phyloP scores from a whole-genome alignment of 2,888 invertebrate species.

The Phortica magna region DNA sequence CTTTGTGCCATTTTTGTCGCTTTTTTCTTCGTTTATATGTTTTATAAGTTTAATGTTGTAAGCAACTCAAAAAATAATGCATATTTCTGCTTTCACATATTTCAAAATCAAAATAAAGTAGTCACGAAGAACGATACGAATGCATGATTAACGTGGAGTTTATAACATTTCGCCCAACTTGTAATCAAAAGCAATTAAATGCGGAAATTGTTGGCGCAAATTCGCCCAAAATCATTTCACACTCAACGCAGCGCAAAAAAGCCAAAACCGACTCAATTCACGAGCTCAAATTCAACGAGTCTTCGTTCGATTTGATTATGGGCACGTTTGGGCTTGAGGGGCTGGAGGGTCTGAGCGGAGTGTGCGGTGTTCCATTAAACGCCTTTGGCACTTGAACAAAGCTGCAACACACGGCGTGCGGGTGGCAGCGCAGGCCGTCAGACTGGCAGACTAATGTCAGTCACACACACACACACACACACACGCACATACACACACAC shows the following conservation, averaged over 20 bases:
- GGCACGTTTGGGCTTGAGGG: neutral
- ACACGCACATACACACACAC: constrained; percentile 17
- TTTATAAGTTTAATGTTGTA: neutral
- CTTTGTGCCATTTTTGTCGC: neutral
- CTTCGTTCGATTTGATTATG: constrained; percentile 9
- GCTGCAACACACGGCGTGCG: neutral
- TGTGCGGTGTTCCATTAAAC: constrained; percentile 11
- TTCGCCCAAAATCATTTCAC: constrained; percentile 51
- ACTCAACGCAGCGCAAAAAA: constrained; percentile 36
- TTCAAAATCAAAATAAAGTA: neutral
- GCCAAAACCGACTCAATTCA: neutral
- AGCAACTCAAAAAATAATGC: neutral
- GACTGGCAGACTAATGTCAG: neutral
- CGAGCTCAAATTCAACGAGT: neutral
- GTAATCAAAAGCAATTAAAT: constrained; percentile 58
- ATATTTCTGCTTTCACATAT: neutral
- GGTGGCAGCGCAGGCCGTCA: neutral
- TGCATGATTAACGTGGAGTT: constrained; percentile 25
- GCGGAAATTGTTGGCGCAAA: constrained; percentile 55
- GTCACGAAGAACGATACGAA: neutral
- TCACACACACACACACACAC: constrained; percentile 1
- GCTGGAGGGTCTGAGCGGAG: neutral
- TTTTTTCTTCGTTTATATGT: neutral
- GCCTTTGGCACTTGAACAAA: neutral
- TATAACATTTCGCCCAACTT: constrained; percentile 28